Evolutionary conservation across 2,888 invertebrate genomes (phyloP), one percentile per base, ranked within the genome.

Genomic region (Spisula solida): DNA sequence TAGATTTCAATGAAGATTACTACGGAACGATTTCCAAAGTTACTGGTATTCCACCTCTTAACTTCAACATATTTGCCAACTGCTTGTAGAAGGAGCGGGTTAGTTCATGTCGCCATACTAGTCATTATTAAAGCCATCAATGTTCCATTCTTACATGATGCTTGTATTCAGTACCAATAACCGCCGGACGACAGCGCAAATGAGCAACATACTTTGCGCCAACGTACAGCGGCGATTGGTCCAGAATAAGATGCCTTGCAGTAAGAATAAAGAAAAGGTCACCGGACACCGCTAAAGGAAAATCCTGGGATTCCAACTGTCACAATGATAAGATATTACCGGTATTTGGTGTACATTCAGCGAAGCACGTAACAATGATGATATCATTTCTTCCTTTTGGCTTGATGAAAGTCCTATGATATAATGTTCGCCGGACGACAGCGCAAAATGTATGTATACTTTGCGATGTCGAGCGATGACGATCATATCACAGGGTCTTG

Each of bases 151-250:
- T 25, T 25, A 5, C 55, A 75, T 25, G 25, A n/a, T 51, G 83
- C 20, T 20, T 18, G 2, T 56, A 85, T 79, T n/a, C 79, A 79
- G 85, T 79, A 85, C 78, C 55, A 70, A 85, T 88, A 60, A 87
- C 89, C 87, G 87, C 89, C 89, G 89, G 88, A 91, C 85, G 85
- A 91, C 89, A 89, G 87, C 91, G 89, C 90, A 91, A 87, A 70
- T 29, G 41, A 31, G 1, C 51, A 12, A 56, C 18, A 31, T n/a
- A 81, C 87, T 89, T 87, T 91, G 88, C 87, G 80, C 84, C 66
- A 1, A 60, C 34, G 82, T 85, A 34, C 85, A 81, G 78, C 90
- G 88, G 90, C 88, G 85, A 85, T 56, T 79, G 51, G 78, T 85
- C 85, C 79, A 55, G 56, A 75, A 85, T 79, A 83, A 83, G 20